Base-by-base conservation (phyloP, 2,888 invertebrate genomes). In the Lissocephala sabroskyi region DNA sequence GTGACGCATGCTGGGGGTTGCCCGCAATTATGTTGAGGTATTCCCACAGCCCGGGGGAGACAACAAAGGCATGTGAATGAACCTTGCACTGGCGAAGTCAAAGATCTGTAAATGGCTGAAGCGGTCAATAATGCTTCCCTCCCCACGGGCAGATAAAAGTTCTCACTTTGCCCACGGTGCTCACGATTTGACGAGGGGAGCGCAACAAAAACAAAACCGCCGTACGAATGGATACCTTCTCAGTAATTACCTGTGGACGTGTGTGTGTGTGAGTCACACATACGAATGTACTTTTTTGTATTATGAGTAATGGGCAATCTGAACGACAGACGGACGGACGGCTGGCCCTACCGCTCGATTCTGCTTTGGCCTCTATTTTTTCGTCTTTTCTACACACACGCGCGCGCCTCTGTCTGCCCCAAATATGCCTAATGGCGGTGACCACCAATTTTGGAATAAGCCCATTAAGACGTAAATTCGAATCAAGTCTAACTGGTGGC, bases 261-360 rank as follows among this genome's bases (percentile, higher is more conserved):
- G 39, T 51, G 19, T 49, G 30, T 33, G 36, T 37, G 53, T 50
- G 14, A n/a, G n/a, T n/a, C n/a, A n/a, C 48, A 23, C 4, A 23
- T 5, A 23, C 3, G 7, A 29, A 28, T 45, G 19, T 47, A 40
- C 45, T 23, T 23, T 49, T 44, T 43, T 37, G 28, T 52, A 45
- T 71, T 59, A 67, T 68, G 73, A 76, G 68, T 73, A 68, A 68
- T 75, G 52, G 62, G 45, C 33, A 64, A 70, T 61, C 76, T 55
- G 50, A 52, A 66, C 66, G 61, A 41, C 61, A 58, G 59, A 46
- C 17, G 55, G 64, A 48, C 28, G 28, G 42, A 43, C 42, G 43
- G 45, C 41, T 35, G 30, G 23, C 9, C 33, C 14, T 40, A 47
- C 29, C n/a, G n/a, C n/a, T 40, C 35, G 30, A 41, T 19, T 18